These are phyloP conservation scores for Rhopalosiphum maidis DNA, from an alignment of 1,140 invertebrate genomes.

Conservation along the genomic window DNA sequence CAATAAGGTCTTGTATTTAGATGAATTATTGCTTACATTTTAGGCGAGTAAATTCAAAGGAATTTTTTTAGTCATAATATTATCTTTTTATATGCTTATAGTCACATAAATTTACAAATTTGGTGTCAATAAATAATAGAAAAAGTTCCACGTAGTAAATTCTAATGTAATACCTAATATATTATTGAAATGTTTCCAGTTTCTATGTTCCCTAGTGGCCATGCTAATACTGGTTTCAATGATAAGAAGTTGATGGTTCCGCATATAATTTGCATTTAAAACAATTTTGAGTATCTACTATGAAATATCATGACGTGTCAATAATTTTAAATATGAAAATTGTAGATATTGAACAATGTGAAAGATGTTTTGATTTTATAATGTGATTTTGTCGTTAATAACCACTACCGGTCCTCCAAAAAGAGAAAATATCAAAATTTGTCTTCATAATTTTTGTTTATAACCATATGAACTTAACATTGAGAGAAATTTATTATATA, in stretches of 20 bases:
- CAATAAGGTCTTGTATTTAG: neutral
- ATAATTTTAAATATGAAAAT: neutral
- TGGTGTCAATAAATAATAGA: neutral
- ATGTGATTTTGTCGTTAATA: neutral
- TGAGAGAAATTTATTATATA: too few relatives aligned
- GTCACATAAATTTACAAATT: neutral
- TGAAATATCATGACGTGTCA: neutral
- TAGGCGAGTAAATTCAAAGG: neutral
- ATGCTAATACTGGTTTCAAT: neutral
- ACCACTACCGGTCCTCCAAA: too few relatives aligned
- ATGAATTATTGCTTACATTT: neutral
- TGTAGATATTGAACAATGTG: too few relatives aligned
- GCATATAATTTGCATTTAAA: neutral
- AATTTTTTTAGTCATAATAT: neutral
- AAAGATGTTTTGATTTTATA: neutral
- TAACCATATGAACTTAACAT: too few relatives aligned
- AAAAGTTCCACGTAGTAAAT: neutral
- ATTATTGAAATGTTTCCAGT: neutral
- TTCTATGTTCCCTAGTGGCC: too few relatives aligned
- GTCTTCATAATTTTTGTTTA: too few relatives aligned
- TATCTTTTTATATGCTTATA: neutral
- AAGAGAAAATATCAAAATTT: too few relatives aligned
- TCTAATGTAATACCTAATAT: neutral
- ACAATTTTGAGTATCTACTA: neutral
- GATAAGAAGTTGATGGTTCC: neutral